phyloP scores from a whole-genome alignment of 2,888 invertebrate genomes.

The Pogonocherus hispidulus region DNA sequence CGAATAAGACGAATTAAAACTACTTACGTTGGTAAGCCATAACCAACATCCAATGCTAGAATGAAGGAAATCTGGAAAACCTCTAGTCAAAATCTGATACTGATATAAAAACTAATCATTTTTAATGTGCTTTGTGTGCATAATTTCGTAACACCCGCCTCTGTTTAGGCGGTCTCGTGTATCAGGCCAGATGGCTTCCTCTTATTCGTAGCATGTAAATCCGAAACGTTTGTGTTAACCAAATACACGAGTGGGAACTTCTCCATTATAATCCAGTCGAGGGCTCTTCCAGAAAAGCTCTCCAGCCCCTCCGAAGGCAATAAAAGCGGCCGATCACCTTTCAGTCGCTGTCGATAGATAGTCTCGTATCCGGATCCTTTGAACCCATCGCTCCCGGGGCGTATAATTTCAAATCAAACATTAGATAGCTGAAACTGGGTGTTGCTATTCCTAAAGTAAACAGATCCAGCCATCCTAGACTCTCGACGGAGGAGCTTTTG shows the following conservation, averaged over 20 bases:
- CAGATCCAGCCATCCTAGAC: conserved; percentile 19
- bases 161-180: too few species aligned
- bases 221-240: background rate
- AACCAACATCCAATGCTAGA: too few species aligned
- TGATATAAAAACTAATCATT: too few species aligned
- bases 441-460: conserved; percentile 43
- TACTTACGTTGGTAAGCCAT: too few species aligned
- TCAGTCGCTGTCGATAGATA: conserved; percentile 21
- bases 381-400: conserved; percentile 31
- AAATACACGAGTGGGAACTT: background rate
- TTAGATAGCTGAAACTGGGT: conserved; percentile 35
- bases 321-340: conserved; percentile 33
- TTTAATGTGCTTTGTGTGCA: too few species aligned
- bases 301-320: conserved; percentile 20
- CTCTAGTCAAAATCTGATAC: too few species aligned
- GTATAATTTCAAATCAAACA: conserved; percentile 49
- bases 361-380: background rate
- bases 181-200: background rate
- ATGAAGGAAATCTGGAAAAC: too few species aligned
- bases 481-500: conserved; percentile 13
- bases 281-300: conserved; percentile 16
- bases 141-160: too few species aligned
- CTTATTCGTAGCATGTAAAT: background rate
- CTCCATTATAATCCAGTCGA: conserved; percentile 18
- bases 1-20: too few species aligned